Evolutionary conservation across 2,888 invertebrate species (phyloP), one percentile per base, ranked within the genome.

Genomic region (Sepioteuthis lessoniana): DNA sequence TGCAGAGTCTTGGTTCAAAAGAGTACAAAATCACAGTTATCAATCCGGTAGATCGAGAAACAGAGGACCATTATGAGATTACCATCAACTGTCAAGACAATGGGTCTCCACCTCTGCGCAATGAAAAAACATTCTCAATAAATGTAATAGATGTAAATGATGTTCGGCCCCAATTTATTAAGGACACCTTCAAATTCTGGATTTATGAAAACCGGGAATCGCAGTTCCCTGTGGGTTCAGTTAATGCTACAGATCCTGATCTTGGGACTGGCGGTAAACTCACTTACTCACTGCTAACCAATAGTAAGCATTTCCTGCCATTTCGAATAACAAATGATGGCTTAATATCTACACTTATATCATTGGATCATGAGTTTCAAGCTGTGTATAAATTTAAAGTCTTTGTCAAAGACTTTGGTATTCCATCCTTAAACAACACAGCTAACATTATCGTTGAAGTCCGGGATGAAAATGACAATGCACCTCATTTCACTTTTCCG

Each of bases 281-380:
- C 0, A n/a, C n/a, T 8, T 76, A 76, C 76, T 35, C 76, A 16
- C 13, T 76, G 16, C n/a, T 76, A 25, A 76, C 76, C n/a, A 76
- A 76, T 35, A 76, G 76, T 76, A 76, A 76, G n/a, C 76, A 76
- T 76, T 76, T 76, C n/a, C 19, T 76, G n/a, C 76, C 76, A 35
- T 76, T 76, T n/a, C 76, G 76, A n/a, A 76, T 76, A 10, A 76
- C 76, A 19, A 76, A 76, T 76, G 76, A 76, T 76, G 76, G 76
- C 19, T 76, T 76, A 19, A 76, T 76, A 76, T n/a, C 76, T 16
- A 76, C 76, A 35, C 76, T 76, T n/a, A 76, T 76, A n/a, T n/a
- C n/a, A 19, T 76, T 76, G 76, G 76, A 76, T n/a, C 76, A 76
- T 76, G 76, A 76, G n/a, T 76, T 76, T n/a, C 76, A 76, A 76